phyloP scores from a whole-genome alignment of 2,888 invertebrate genomes.

The Cancer borealis region DNA sequence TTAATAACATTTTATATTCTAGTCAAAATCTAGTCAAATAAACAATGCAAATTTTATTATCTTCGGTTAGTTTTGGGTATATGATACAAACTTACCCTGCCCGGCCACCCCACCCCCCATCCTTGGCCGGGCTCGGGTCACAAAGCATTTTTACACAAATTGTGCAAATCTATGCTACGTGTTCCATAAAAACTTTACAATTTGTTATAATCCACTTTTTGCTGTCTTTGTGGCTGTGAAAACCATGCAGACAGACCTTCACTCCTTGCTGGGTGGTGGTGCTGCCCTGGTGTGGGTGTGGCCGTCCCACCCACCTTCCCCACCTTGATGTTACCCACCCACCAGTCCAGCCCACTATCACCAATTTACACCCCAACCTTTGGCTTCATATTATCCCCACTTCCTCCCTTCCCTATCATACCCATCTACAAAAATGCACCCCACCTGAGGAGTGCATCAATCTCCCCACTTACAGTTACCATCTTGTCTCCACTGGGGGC shows the following conservation, averaged over 20 bases:
- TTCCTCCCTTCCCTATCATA: not conserved
- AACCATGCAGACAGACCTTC: slow-evolving; percentile 45
- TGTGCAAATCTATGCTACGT: slow-evolving; percentile 73
- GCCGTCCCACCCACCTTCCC: not conserved
- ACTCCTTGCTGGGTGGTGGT: slow-evolving; percentile 41
- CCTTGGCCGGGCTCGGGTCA: slow-evolving; percentile 58
- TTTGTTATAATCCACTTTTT: slow-evolving; percentile 63
- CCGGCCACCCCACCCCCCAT: slow-evolving; percentile 43
- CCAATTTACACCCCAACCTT: not conserved
- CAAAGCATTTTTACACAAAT: slow-evolving; percentile 68
- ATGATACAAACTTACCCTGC: slow-evolving; percentile 69
- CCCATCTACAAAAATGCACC: not conserved
- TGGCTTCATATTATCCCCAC: not conserved
- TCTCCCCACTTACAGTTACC: not conserved
- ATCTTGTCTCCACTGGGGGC: not conserved
- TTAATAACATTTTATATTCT: slow-evolving; percentile 74
- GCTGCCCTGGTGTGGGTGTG: slow-evolving; percentile 27
- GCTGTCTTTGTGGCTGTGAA: slow-evolving; percentile 61
- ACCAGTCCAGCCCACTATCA: not conserved
- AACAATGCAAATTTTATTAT: slow-evolving; percentile 71
- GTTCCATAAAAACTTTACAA: slow-evolving; percentile 71
- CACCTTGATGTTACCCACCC: not conserved
- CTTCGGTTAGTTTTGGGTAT: slow-evolving; percentile 71
- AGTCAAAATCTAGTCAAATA: slow-evolving; percentile 72
- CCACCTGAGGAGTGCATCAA: not conserved